A percentile compares a stretch with the other conserved stretches of the same genome.
Conservation (phyloP, 2,888 invertebrate genomes). For the Athetis lepigone region DNA sequence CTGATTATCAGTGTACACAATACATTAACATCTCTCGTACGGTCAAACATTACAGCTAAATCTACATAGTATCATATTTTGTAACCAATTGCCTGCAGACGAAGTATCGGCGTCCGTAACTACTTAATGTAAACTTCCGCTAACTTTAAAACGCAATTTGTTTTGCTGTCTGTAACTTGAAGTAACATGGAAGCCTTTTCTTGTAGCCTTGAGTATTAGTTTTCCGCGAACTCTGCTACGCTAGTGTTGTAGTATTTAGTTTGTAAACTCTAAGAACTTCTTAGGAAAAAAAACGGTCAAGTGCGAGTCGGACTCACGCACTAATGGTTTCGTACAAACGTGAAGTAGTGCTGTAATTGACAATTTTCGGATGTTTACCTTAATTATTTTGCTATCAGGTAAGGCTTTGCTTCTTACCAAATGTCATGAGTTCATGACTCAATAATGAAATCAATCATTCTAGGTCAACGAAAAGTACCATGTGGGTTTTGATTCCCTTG, state of each 20-base stretch:
- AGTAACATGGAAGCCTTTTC: slow-evolving; percentile 32
- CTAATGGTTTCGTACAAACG: no score
- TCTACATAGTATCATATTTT: background rate
- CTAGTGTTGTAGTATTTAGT: slow-evolving; percentile 14
- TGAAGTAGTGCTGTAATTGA: no score
- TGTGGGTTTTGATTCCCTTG: no score
- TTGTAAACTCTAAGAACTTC: slow-evolving; percentile 22
- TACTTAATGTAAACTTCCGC: background rate
- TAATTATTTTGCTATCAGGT: no score
- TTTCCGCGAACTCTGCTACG: slow-evolving; percentile 17
- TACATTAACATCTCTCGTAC: background rate
- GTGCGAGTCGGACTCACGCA: no score
- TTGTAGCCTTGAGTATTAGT: slow-evolving; percentile 41
- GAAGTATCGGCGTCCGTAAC: background rate
- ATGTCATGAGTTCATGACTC: no score
- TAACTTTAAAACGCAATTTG: slow-evolving; percentile 46
- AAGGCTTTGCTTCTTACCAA: no score
- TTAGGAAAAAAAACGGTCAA: slow-evolving; percentile 22
- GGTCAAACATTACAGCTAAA: background rate
- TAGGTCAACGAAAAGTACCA: no score
- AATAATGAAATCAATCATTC: no score
- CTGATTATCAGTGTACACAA: background rate
- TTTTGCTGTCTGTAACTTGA: slow-evolving; percentile 42
- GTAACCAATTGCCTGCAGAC: background rate
- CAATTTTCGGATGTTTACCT: no score